A percentile compares a stretch with the other conserved stretches of the same genome.
Conservation (phyloP, 2,113 vertebrate species). For the Bubo blakistoni region DNA sequence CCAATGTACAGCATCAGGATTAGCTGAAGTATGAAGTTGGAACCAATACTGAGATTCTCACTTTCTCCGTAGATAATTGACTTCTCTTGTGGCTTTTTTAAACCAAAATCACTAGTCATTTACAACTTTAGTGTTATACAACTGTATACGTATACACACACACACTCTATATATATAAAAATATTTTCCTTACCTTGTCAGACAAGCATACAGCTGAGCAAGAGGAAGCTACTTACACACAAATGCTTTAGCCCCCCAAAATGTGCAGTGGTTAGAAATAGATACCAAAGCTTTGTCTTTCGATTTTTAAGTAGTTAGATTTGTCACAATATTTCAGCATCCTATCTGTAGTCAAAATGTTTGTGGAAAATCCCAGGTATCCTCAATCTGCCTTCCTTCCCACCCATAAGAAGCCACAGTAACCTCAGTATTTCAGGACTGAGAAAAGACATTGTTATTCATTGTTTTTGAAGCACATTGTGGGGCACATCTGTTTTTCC, state of each 20-base stretch:
- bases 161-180: background rate
- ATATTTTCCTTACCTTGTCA: background rate
- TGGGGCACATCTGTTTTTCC: background rate
- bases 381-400: background rate
- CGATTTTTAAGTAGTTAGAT: background rate
- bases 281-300: background rate
- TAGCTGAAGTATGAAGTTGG: background rate
- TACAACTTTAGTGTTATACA: background rate
- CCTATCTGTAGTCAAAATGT: background rate
- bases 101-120: background rate
- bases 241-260: background rate
- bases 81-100: background rate
- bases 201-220: background rate
- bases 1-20: fast-evolving
- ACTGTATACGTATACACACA: fast-evolving
- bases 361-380: background rate
- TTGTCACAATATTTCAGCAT: background rate
- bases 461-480: background rate
- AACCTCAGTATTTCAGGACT: background rate
- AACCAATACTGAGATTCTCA: background rate
- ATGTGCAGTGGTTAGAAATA: fast-evolving
- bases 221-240: background rate
- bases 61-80: background rate
- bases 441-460: background rate
- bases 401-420: background rate